phyloP scores from a whole-genome alignment of 2,797 vertebrate species.

The Malacoctenus gilli region DNA sequence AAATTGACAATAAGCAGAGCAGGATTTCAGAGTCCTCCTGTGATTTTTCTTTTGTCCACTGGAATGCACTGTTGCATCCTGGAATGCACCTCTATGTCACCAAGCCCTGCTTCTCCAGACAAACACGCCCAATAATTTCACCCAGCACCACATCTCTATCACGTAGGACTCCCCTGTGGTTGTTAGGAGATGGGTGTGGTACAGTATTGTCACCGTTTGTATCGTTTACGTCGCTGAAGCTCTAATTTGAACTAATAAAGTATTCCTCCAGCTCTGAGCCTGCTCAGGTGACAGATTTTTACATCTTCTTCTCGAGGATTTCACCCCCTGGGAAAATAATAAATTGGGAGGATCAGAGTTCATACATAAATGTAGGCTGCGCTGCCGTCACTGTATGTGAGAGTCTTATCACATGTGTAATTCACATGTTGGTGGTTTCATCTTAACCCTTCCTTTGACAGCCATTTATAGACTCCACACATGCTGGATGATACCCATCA shows the following conservation, averaged over 20 bases:
- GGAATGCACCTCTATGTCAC: constrained; percentile 21
- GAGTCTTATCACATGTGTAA: constrained; percentile 36
- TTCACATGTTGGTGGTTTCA: constrained; percentile 42
- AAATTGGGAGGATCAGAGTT: constrained; percentile 55
- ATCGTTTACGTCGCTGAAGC: constrained; percentile 45
- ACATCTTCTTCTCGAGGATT: constrained; percentile 46
- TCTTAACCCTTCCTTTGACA: constrained; percentile 24
- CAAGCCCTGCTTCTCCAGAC: constrained; percentile 20
- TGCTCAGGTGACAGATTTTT: constrained; percentile 54
- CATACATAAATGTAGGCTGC: constrained; percentile 61
- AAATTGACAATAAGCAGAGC: not conserved
- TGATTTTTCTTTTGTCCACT: constrained; percentile 48
- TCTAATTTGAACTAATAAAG: constrained; percentile 62
- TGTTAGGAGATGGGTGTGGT: constrained; percentile 50
- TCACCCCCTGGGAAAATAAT: constrained; percentile 46
- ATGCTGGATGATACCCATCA: constrained; percentile 15
- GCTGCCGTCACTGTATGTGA: constrained; percentile 18
- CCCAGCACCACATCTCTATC: constrained; percentile 52
- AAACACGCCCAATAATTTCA: constrained; percentile 56
- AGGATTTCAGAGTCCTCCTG: not conserved
- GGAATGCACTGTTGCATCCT: constrained; percentile 75
- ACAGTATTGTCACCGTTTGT: constrained; percentile 49
- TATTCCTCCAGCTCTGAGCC: constrained; percentile 39
- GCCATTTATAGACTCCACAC: constrained; percentile 14
- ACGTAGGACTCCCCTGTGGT: constrained; percentile 47